Conservation (phyloP, 2,113 vertebrate genomes). For the Semnopithecus entellus region DNA sequence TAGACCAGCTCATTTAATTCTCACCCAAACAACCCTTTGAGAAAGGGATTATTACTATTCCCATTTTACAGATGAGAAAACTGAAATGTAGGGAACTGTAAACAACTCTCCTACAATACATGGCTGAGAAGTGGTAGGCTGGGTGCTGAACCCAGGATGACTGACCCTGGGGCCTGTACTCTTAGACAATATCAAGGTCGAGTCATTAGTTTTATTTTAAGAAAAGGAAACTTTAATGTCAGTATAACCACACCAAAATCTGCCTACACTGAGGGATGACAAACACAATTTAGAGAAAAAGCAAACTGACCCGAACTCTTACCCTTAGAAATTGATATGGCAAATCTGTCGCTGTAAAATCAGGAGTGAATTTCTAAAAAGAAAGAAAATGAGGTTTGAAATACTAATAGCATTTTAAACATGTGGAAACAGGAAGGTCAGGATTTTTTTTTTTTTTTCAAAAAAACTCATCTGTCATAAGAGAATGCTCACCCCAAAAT, state of each 20-base stretch:
- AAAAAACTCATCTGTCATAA: background rate
- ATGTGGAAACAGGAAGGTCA: constrained; percentile 27
- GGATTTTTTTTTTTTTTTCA: background rate
- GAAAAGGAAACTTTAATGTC: constrained; percentile 25
- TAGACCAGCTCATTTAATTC: background rate
- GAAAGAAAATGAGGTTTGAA: constrained; percentile 56
- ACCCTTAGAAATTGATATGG: constrained; percentile 48
- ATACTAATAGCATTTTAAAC: constrained; percentile 56
- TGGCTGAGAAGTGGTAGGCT: background rate
- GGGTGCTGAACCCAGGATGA: background rate
- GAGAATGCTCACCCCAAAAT: constrained; percentile 33
- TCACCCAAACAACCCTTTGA: background rate
- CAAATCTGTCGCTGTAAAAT: constrained; percentile 44
- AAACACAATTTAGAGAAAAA: constrained; percentile 44
- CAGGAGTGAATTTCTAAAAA: constrained; percentile 19
- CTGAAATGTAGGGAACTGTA: background rate
- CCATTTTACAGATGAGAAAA: background rate
- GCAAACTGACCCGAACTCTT: constrained; percentile 33
- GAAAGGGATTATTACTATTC: background rate
- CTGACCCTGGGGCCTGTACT: background rate
- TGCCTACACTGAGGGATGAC: background rate
- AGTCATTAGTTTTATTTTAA: constrained; percentile 25
- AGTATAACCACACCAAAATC: constrained; percentile 26
- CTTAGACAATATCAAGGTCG: background rate
- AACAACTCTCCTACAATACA: background rate